Evolutionary conservation across 1,140 invertebrate species (phyloP), one percentile per base, ranked within the genome.

Genomic region (Papilio glaucus): DNA sequence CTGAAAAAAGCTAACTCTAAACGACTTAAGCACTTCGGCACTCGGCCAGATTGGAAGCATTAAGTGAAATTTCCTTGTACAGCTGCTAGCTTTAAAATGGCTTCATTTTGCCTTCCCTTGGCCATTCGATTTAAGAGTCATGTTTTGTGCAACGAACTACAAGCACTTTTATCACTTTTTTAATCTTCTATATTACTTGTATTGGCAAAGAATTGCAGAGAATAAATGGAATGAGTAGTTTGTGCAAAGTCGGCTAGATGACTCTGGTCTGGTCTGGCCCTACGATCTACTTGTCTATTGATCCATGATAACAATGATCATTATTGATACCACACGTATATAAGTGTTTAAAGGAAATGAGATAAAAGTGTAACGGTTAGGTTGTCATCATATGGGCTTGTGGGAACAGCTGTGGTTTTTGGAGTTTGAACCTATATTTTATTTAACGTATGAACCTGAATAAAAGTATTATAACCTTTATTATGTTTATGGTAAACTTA

Each of bases 1-100:
- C 9, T 57, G 49, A 9, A 57, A 57, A 57, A 57, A 57, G 49
- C 49, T 26, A 57, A 4, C 18, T 57, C 49, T 53, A 53, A 53
- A 53, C 49, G 49, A 24, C 49, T 57, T 57, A 57, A 57, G 49
- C 49, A 57, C 49, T 57, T 57, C 49, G 49, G 49, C 49, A 57
- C 49, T 57, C 49, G 49, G 49, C 49, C 49, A 57, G 49, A 57
- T 57, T 57, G 49, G 49, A 57, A 57, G 49, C 49, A 57, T 57
- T 57, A 57, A 57, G 49, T 57, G 49, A 57, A 57, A 57, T 57
- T 57, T 57, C 49, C 49, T 57, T 57, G 49, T 57, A 57, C 49
- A 57, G 49, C 49, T 57, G 49, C 21, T 57, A 57, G 49, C 49
- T 57, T 57, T 57, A 57, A 57, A 57, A 57, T 57, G 49, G 49